These are phyloP conservation scores for Nyctibius grandis DNA, from an alignment of 2,797 vertebrate genomes.

Conservation along the genomic window DNA sequence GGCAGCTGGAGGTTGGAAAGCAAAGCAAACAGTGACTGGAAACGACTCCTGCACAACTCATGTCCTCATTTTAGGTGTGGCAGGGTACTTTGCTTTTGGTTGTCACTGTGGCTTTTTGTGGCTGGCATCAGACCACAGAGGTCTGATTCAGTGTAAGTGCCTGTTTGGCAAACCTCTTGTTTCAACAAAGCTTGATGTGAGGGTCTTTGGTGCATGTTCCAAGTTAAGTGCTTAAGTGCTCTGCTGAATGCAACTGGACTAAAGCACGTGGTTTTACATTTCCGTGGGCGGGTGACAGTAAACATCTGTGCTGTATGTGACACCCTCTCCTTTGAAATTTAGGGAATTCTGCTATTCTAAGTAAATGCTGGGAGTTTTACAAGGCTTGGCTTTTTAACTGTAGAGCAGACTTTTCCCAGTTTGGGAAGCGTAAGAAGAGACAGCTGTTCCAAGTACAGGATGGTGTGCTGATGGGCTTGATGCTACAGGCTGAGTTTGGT, in stretches of 20 bases:
- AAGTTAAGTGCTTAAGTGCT: neutral
- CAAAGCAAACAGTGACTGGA: conserved; percentile 44
- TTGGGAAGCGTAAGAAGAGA: neutral
- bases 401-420: neutral
- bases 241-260: neutral
- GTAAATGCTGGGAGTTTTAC: neutral
- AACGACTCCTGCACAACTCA: neutral
- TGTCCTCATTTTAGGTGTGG: neutral
- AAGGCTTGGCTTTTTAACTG: neutral
- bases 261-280: neutral
- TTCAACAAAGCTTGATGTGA: neutral
- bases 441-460: neutral
- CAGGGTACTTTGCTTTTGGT: neutral
- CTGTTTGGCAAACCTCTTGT: neutral
- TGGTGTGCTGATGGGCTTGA: neutral
- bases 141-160: neutral
- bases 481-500: neutral
- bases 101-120: neutral
- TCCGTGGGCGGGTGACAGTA: neutral
- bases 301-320: neutral
- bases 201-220: neutral
- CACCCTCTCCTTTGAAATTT: neutral
- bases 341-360: neutral
- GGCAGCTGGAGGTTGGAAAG: conserved; percentile 40
- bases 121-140: neutral